Base-by-base conservation (phyloP, 2,113 vertebrate genomes). In the Rhea pennata region DNA sequence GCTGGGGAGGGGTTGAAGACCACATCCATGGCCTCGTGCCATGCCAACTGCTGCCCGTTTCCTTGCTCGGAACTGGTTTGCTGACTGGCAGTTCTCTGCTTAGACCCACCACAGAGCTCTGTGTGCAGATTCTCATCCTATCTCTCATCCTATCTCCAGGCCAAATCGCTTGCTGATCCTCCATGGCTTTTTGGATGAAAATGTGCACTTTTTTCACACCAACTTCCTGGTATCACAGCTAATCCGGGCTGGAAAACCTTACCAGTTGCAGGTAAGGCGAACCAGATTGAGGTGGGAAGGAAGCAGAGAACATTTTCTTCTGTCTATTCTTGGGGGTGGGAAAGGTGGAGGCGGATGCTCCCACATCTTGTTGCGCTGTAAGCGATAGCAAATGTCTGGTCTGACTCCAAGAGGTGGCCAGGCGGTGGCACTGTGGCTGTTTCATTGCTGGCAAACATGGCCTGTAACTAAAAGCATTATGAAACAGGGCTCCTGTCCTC, bases 181-280 rank as follows among this genome's bases (percentile, higher is more conserved):
- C 61, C 99, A 99, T 29, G 99, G 99, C 70, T 99, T 99, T 97
- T 98, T 99, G 89, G 99, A 99, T 92, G 99, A 99, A 97, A 99
- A 99, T 17, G 99, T 99, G 98, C 99, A 99, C 98, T 99, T 99
- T 98, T 99, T 99, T 97, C 99, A 99, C 98, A 99, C 99, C 93
- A 99, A 99, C 95, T 99, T 99, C 98, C 98, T 99, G 53, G 99
- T 99, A 91, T 99, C 99, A 39, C 99, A 99, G 97, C 98, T 99
- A 94, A 99, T 99, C 98, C 99, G 99, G 74, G 99, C 99, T 74
- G 99, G 99, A 84, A 99, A 99, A 97, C 99, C 99, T 62, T 99
- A 99, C 98, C 99, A 99, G 97, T 98, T 99, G 89, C 99, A 99
- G 99, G 99, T 99, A 93, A 59, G 97, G 76, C 72, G 65, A 29